Evolutionary conservation across 2,797 vertebrate genomes (phyloP).

Genomic region (Gallinago stenura): DNA sequence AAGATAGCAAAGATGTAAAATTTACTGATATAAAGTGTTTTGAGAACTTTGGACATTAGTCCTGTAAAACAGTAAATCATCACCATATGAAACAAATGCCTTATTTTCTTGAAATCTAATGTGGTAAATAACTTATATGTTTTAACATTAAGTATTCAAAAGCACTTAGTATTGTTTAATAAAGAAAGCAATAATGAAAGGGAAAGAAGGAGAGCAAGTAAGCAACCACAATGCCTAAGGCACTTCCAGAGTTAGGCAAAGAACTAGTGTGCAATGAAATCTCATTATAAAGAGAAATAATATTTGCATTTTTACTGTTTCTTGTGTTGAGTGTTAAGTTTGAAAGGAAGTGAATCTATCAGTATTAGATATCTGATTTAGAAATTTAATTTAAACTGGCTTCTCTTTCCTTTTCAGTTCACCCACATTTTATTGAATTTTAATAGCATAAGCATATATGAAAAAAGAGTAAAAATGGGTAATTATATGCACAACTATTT

Average conservation of each 20-base stretch:
- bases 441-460: background rate
- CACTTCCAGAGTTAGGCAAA: constrained; percentile 12
- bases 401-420: constrained; percentile 41
- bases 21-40: background rate
- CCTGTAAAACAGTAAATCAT: background rate
- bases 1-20: background rate
- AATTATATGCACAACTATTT: constrained; percentile 61
- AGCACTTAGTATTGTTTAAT: constrained; percentile 39
- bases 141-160: constrained; percentile 49
- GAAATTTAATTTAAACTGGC: constrained; percentile 61
- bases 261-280: constrained; percentile 17
- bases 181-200: constrained; percentile 46
- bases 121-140: constrained; percentile 39
- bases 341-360: constrained; percentile 41
- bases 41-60: background rate
- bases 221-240: background rate
- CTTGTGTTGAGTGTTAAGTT: constrained; percentile 31
- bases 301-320: constrained; percentile 61
- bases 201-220: background rate
- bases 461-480: constrained; percentile 29
- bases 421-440: constrained; percentile 34
- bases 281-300: constrained; percentile 48
- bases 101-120: constrained; percentile 29
- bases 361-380: constrained; percentile 58
- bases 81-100: background rate